Percentiles rank a stretch among this genome's conserved stretches.
phyloP scores from a whole-genome alignment of 1,140 invertebrate genomes.

The Listronotus oregonensis region DNA sequence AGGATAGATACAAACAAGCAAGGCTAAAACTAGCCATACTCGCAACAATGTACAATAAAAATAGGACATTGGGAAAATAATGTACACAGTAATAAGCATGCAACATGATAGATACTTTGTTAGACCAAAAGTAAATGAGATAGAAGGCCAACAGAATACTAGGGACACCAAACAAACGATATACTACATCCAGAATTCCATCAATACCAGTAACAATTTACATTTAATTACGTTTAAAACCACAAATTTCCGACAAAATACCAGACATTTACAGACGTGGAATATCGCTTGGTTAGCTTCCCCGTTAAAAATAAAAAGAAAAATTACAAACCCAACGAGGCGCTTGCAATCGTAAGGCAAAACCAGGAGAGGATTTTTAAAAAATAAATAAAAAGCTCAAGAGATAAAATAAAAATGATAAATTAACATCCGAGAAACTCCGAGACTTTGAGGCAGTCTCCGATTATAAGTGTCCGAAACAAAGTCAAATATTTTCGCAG shows the following conservation, averaged over 20 bases:
- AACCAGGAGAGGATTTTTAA: slow-evolving; percentile 42
- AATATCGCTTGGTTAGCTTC: slow-evolving; percentile 41
- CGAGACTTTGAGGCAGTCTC: slow-evolving; percentile 51
- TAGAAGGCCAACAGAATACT: slow-evolving; percentile 56
- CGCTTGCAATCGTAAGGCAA: slow-evolving; percentile 51
- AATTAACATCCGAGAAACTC: slow-evolving; percentile 39
- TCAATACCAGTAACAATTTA: background rate
- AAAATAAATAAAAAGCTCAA: slow-evolving; percentile 29
- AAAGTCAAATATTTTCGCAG: background rate
- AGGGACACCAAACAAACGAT: slow-evolving; percentile 44
- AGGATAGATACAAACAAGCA: slow-evolving; percentile 18
- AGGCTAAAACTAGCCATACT: slow-evolving; percentile 43
- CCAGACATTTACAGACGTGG: slow-evolving; percentile 6
- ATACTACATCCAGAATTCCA: slow-evolving; percentile 8
- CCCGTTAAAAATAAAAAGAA: slow-evolving; percentile 43
- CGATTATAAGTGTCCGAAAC: slow-evolving; percentile 32
- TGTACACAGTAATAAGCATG: slow-evolving; percentile 51
- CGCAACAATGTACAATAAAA: slow-evolving; percentile 28
- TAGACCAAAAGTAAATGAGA: slow-evolving; percentile 52
- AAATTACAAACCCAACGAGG: slow-evolving; percentile 28
- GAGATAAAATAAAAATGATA: slow-evolving; percentile 37
- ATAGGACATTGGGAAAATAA: slow-evolving; percentile 34
- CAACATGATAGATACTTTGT: slow-evolving; percentile 51
- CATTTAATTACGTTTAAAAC: background rate
- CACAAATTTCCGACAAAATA: slow-evolving; percentile 5